These are phyloP conservation scores for Zoanthus gigantus DNA, from an alignment of 92 coral and sea anemone genomes.

Conservation along the genomic window DNA sequence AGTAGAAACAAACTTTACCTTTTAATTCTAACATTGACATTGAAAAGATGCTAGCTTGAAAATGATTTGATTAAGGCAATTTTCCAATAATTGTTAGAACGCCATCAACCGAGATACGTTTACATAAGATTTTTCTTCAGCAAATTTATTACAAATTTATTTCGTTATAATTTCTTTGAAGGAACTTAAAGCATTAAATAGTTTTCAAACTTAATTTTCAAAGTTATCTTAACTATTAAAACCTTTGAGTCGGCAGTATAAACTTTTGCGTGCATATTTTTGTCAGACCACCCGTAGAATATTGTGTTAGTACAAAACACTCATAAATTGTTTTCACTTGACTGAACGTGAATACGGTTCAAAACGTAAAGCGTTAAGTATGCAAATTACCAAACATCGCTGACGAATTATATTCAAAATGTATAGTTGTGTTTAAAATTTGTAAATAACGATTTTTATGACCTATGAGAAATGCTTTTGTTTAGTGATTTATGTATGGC, in stretches of 20 bases:
- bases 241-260: no score
- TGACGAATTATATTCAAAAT: not conserved
- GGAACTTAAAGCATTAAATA: not conserved
- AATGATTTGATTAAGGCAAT: not conserved
- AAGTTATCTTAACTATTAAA: no score
- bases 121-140: not conserved
- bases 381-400: not conserved
- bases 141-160: not conserved
- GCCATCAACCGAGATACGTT: no score
- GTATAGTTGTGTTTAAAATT: not conserved
- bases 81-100: not conserved
- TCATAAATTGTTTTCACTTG: constrained; percentile 2
- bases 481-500: not conserved
- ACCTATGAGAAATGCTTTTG: not conserved
- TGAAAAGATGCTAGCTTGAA: not conserved
- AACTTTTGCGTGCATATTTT: not conserved
- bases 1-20: constrained; percentile 6
- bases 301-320: not conserved
- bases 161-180: not conserved
- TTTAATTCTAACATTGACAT: not conserved
- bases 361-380: not conserved
- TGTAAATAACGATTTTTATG: not conserved
- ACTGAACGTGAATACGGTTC: not conserved
- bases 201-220: not conserved
- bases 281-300: constrained; percentile 16